These are phyloP conservation scores for Drosophila neonasuta DNA, from an alignment of 2,888 invertebrate genomes.

Conservation along the genomic window DNA sequence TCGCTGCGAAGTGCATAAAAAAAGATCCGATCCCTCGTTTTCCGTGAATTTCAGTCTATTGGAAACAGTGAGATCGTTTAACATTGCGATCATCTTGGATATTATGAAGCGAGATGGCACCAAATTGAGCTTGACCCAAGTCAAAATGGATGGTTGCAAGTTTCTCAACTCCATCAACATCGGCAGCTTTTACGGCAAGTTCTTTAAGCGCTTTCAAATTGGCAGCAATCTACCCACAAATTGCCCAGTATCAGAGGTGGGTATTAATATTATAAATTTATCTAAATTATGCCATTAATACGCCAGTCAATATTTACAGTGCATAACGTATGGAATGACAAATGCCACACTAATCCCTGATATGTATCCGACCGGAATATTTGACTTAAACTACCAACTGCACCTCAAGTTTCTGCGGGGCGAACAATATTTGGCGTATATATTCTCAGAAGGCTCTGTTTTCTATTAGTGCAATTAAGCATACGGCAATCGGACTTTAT, in stretches of 20 bases:
- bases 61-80: conserved; percentile 19
- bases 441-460: neutral
- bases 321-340: conserved; percentile 24
- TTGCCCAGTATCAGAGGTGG: conserved; percentile 49
- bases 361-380: neutral
- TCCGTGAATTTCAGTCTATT: conserved; percentile 19
- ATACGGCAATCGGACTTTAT: too few species aligned
- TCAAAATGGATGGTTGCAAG: conserved; percentile 57
- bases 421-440: neutral
- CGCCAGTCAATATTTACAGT: conserved; percentile 1
- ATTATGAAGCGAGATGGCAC: conserved; percentile 45
- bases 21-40: neutral
- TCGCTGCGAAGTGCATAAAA: conserved; percentile 19
- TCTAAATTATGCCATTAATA: neutral
- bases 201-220: conserved; percentile 25
- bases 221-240: conserved; percentile 50
- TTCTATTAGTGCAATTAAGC: too few species aligned
- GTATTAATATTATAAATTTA: conserved; percentile 3
- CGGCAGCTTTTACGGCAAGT: conserved; percentile 19
- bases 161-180: conserved; percentile 28
- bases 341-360: neutral
- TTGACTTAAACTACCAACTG: neutral
- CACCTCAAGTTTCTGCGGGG: neutral
- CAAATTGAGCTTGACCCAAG: conserved; percentile 31
- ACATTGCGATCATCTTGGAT: conserved; percentile 22